phyloP scores from a whole-genome alignment of 2,797 vertebrate species.

The Podargus strigoides region DNA sequence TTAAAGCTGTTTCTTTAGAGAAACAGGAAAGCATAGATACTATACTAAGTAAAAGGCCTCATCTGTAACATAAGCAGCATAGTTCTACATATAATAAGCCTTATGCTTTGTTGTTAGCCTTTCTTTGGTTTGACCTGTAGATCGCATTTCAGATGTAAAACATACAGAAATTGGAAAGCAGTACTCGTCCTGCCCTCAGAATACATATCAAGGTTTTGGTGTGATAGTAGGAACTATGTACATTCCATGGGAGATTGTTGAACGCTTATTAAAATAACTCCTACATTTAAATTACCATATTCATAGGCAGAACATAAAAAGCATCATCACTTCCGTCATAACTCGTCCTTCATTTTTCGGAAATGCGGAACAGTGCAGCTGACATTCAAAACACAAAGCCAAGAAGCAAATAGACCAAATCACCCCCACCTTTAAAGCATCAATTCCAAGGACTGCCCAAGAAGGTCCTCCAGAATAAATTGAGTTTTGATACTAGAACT shows the following conservation, averaged over 20 bases:
- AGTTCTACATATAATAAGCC: neutral
- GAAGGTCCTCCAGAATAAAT: neutral
- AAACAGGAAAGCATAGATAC: neutral
- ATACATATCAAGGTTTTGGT: neutral
- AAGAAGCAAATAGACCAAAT: neutral
- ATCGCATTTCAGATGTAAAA: neutral
- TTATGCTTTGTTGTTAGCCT: neutral
- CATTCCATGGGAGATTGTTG: neutral
- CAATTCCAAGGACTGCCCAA: neutral
- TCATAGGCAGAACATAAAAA: neutral
- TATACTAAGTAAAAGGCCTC: neutral
- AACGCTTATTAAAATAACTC: neutral
- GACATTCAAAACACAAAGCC: neutral
- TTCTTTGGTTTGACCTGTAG: neutral
- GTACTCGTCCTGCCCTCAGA: neutral
- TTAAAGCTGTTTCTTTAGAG: neutral
- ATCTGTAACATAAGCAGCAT: neutral
- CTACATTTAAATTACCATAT: neutral
- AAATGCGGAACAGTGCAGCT: neutral
- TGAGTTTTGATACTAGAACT: constrained; percentile 1
- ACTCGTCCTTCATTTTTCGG: neutral
- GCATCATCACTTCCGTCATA: neutral
- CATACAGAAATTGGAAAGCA: neutral
- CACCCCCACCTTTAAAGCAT: neutral
- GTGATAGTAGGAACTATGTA: neutral